Evolutionary conservation across 2,113 vertebrate species (phyloP), one percentile per base, ranked within the genome.

Genomic region (Microtus oregoni): DNA sequence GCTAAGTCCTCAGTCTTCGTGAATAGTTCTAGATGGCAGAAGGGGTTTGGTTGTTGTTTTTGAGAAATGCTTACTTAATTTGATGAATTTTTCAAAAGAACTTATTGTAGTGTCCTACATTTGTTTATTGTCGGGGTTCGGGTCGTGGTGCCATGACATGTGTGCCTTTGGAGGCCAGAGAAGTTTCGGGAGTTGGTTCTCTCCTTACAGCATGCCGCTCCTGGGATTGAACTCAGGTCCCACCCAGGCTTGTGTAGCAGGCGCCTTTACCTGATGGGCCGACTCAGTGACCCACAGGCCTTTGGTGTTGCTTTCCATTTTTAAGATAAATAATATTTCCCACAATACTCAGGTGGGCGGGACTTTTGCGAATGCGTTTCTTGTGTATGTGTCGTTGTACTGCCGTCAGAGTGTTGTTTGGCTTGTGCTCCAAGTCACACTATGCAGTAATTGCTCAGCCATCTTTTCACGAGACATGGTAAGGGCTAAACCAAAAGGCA

Each of bases 31-130:
- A 50, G 52, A 82, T 30, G 15, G 77, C 19, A 94, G 73, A 96
- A 94, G 86, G 87, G 17, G 67, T 44, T 77, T 47, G 24, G 24
- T 24, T 15, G 24, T 47, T 81, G 20, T 91, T 94, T 81, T 73
- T 97, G 82, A 86, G 24, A 97, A 86, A 86, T 47, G 38, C 50
- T 14, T 52, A 52, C 50, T 14, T 52, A 52, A 52, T 92, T 91
- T 30, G 73, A 44, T 44, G 73, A 44, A 2, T 75, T 41, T 75
- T 75, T 22, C n/a, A 75, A 41, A 75, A n/a, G 20, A 41, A 11
- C 20, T 73, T 94, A 7, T 79, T 35, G 4, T 26, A 47, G 17
- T 50, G 24, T 28, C 30, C 32, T 77, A 22, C 44, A 30, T 77
- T 14, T 30, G 30, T 77, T 8, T 77, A 47, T 35, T 32, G 50